phyloP scores from a whole-genome alignment of 1,140 invertebrate species.

The Drosophila bocki region DNA sequence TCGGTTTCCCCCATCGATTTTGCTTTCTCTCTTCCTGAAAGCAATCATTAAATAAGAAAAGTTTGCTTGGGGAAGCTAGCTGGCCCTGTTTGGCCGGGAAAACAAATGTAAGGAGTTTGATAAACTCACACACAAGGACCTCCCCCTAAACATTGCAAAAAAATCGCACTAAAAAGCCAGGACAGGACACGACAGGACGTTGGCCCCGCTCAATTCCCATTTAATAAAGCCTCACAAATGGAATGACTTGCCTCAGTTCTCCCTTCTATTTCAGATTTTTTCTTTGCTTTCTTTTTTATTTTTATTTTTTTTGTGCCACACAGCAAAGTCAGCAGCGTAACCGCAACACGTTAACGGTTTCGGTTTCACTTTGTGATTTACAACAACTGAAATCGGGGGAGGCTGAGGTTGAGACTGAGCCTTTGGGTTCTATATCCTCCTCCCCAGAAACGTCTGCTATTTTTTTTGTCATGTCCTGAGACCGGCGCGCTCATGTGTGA shows the following conservation, averaged over 20 bases:
- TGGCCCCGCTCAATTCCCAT: constrained; percentile 62
- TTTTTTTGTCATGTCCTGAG: constrained; percentile 9
- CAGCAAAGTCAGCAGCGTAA: constrained; percentile 78
- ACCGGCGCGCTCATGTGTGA: constrained; percentile 78
- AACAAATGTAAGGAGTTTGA: constrained; percentile 79
- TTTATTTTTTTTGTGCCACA: constrained; percentile 31
- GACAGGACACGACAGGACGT: constrained; percentile 73
- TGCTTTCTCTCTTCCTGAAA: constrained; percentile 34
- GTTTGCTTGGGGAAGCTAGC: constrained; percentile 14
- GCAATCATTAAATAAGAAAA: constrained; percentile 78
- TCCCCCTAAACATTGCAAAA: constrained; percentile 56
- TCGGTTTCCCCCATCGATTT: constrained; percentile 27
- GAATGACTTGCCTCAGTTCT: constrained; percentile 67
- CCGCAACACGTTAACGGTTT: constrained; percentile 84
- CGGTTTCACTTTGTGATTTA: constrained; percentile 81
- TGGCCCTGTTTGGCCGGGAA: constrained; percentile 68
- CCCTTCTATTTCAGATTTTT: constrained; percentile 25
- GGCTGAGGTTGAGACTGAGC: constrained; percentile 6
- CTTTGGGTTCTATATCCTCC: constrained; percentile 11
- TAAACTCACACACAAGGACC: constrained; percentile 62
- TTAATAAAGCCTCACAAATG: constrained; percentile 83
- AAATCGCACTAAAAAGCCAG: constrained; percentile 76
- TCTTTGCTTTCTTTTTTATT: constrained; percentile 14
- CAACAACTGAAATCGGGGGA: constrained; percentile 59
- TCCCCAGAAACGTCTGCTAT: constrained; percentile 24